phyloP scores from a whole-genome alignment of 2,888 invertebrate genomes.

The Aleiodes alternator region DNA sequence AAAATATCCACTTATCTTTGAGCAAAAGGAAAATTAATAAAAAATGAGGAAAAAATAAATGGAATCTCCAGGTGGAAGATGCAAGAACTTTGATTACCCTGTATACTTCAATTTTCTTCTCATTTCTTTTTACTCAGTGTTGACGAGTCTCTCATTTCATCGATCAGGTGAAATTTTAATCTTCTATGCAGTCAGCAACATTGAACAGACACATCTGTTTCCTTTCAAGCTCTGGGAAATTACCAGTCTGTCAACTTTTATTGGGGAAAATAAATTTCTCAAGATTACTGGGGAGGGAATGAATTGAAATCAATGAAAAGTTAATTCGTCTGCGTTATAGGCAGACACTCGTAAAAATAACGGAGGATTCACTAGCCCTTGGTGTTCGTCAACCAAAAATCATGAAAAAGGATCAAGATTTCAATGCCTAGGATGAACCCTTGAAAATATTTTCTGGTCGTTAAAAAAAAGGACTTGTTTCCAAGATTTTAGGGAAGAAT shows the following conservation, averaged over 20 bases:
- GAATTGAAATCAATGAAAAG: slow-evolving; percentile 3
- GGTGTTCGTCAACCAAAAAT: too few relatives aligned
- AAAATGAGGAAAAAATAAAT: background rate
- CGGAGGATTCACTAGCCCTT: too few relatives aligned
- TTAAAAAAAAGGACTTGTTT: too few relatives aligned
- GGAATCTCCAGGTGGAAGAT: background rate
- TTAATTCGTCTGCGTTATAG: too few relatives aligned
- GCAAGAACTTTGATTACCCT: background rate
- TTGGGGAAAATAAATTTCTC: slow-evolving; percentile 1
- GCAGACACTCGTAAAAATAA: too few relatives aligned
- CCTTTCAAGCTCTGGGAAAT: background rate
- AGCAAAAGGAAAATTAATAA: slow-evolving; percentile 51
- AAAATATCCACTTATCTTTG: slow-evolving; percentile 60
- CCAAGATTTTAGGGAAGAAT: too few relatives aligned
- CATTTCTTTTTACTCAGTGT: slow-evolving; percentile 5
- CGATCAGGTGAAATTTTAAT: too few relatives aligned
- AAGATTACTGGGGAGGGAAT: background rate
- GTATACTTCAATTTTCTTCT: slow-evolving; percentile 12
- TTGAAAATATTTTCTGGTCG: too few relatives aligned
- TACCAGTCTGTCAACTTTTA: background rate
- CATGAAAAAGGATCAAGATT: too few relatives aligned
- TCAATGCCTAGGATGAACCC: too few relatives aligned
- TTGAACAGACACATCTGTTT: background rate
- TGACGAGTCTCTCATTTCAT: slow-evolving; percentile 11
- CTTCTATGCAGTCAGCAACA: too few relatives aligned